Percentiles rank a stretch among this genome's conserved stretches.
Evolutionary conservation across 2,113 vertebrate genomes (phyloP).

Genomic region (Ptilonorhynchus violaceus): DNA sequence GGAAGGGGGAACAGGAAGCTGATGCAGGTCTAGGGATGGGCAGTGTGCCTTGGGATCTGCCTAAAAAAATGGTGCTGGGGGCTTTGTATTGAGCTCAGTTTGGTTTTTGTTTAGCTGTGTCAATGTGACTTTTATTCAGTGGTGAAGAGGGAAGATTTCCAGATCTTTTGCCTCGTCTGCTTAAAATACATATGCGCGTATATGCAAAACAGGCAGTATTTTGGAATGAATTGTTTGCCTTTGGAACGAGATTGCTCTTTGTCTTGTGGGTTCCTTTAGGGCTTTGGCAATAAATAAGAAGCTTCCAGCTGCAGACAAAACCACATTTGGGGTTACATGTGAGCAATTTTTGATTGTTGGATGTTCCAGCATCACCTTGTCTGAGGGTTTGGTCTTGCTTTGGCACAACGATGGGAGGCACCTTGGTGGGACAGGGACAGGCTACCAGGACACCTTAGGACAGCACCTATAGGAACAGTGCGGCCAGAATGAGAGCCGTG

Average conservation of each 20-base stretch:
- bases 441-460: background rate
- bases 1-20: no score
- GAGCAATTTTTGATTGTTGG: background rate
- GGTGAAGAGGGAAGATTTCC: background rate
- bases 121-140: background rate
- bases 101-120: background rate
- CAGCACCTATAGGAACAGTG: background rate
- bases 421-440: background rate
- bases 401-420: fast-evolving
- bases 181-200: background rate
- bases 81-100: background rate
- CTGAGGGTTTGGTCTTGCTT: background rate
- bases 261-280: background rate
- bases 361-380: background rate
- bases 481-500: background rate
- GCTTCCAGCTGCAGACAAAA: background rate
- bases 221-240: background rate
- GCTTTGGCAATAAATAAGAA: background rate
- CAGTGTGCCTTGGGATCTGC: fast-evolving
- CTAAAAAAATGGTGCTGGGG: background rate
- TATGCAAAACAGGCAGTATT: background rate
- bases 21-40: background rate
- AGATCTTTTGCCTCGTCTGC: background rate
- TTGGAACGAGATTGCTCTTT: background rate
- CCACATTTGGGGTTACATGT: background rate